Evolutionary conservation across 2,888 invertebrate species (phyloP).

Genomic region (Noctua janthina): DNA sequence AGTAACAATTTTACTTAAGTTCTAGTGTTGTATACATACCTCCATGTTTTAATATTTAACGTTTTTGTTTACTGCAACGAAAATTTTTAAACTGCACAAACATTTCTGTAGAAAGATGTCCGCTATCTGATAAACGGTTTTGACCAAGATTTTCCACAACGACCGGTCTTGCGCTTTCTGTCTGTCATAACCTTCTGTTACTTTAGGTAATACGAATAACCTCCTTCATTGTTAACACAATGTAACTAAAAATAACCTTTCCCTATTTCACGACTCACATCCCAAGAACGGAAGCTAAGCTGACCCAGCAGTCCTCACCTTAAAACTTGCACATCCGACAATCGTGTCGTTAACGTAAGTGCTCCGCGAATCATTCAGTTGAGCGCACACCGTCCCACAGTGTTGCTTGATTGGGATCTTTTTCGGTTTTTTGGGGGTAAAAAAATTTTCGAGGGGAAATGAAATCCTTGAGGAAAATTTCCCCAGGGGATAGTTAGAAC

Average conservation of each 20-base stretch:
- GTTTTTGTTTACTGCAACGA: too few species aligned
- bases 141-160: not conserved
- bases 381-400: slow-evolving; percentile 48
- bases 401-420: not conserved
- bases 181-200: not conserved
- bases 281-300: slow-evolving; percentile 23
- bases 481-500: too few species aligned
- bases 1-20: too few species aligned
- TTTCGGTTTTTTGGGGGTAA: not conserved
- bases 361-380: slow-evolving; percentile 58
- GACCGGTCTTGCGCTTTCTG: too few species aligned
- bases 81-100: too few species aligned
- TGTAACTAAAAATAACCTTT: slow-evolving; percentile 16
- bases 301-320: slow-evolving; percentile 35
- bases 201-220: not conserved
- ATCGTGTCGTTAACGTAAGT: slow-evolving; percentile 63
- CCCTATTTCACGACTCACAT: not conserved
- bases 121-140: not conserved
- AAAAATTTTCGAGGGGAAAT: too few species aligned
- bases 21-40: too few species aligned
- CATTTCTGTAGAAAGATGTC: too few species aligned
- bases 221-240: slow-evolving; percentile 1
- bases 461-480: too few species aligned
- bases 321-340: slow-evolving; percentile 59
- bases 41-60: too few species aligned